Conservation (phyloP, 2,797 vertebrate genomes). For the Psittacula derbiana region DNA sequence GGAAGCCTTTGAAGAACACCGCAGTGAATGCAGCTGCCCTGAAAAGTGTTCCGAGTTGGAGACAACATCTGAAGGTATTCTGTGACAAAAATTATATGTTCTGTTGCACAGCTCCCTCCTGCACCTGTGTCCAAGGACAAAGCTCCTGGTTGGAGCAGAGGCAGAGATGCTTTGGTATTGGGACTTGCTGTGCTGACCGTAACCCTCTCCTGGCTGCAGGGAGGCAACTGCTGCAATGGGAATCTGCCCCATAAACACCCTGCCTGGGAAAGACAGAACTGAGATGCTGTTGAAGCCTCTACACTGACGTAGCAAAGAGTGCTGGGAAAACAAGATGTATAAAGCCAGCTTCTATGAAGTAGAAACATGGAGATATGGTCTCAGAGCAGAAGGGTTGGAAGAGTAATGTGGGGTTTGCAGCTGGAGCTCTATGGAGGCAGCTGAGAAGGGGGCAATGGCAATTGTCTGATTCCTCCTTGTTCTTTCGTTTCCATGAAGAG, state of each 20-base stretch:
- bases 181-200: not conserved
- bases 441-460: not conserved
- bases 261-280: not conserved
- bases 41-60: not conserved
- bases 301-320: not conserved
- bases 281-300: not conserved
- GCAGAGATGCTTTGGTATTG: not conserved
- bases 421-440: not conserved
- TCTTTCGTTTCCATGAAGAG: not conserved
- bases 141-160: not conserved
- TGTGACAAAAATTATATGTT: not conserved
- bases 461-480: not conserved
- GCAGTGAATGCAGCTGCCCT: not conserved
- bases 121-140: not conserved
- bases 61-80: not conserved
- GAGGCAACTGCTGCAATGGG: not conserved
- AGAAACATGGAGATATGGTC: not conserved
- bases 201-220: not conserved
- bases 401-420: not conserved
- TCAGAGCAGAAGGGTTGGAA: not conserved
- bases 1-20: not conserved
- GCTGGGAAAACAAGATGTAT: fast-evolving
- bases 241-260: not conserved
- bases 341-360: not conserved
- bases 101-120: not conserved